A percentile compares a stretch with the other conserved stretches of the same genome.
Conservation (phyloP, 2,113 vertebrate genomes). For the Poeciliopsis prolifica region DNA sequence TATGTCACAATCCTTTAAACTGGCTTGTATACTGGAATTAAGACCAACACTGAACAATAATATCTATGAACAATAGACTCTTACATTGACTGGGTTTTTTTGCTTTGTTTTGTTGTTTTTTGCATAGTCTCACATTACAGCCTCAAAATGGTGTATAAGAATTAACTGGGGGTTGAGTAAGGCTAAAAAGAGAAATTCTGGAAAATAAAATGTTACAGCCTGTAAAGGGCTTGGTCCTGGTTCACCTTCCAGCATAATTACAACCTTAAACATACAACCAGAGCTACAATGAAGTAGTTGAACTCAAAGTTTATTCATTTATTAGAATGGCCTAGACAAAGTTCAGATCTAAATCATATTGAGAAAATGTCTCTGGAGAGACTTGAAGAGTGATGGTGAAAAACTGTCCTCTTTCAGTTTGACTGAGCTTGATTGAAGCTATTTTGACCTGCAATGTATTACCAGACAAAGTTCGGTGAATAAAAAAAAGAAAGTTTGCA, state of each 20-base stretch:
- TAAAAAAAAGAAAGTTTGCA: constrained; percentile 26
- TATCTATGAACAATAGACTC: not conserved
- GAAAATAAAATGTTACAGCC: too few species aligned
- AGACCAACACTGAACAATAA: not conserved
- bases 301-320: not conserved
- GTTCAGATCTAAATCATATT: too few species aligned
- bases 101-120: too few species aligned
- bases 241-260: not conserved
- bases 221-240: not conserved
- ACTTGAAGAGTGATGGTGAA: too few species aligned
- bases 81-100: too few species aligned
- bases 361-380: too few species aligned
- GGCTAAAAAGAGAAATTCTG: too few species aligned
- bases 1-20: not conserved
- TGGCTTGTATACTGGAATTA: constrained; percentile 16
- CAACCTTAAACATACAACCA: not conserved
- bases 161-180: too few species aligned
- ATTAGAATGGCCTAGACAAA: too few species aligned
- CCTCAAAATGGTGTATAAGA: not conserved
- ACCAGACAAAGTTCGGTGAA: not conserved
- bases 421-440: too few species aligned
- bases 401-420: too few species aligned
- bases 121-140: not conserved
- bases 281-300: not conserved
- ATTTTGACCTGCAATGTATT: not conserved